These are phyloP conservation scores for Crotalus viridis DNA, from an alignment of 2,113 vertebrate genomes.

Conservation along the genomic window DNA sequence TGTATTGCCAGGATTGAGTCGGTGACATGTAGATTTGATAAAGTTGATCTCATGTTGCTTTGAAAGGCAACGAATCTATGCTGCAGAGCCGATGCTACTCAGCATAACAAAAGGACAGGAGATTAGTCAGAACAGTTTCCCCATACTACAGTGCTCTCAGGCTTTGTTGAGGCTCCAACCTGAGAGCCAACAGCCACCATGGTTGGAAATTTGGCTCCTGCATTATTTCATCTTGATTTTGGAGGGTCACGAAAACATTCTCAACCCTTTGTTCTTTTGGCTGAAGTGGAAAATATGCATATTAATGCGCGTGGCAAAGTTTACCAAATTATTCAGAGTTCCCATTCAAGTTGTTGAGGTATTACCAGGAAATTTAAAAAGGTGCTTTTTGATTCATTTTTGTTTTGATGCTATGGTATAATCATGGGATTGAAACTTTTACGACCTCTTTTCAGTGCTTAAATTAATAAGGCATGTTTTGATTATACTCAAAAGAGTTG, in stretches of 20 bases:
- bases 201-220: neutral
- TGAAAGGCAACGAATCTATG: accelerated
- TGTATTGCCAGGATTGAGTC: accelerated
- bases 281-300: neutral
- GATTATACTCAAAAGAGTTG: neutral
- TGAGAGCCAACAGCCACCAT: neutral
- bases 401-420: neutral
- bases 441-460: neutral
- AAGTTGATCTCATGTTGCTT: neutral
- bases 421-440: neutral
- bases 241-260: neutral
- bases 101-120: neutral
- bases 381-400: neutral
- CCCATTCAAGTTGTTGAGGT: neutral
- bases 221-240: neutral
- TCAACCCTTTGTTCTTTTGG: neutral
- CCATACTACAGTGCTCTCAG: neutral
- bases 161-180: neutral
- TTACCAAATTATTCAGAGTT: neutral
- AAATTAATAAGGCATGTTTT: neutral
- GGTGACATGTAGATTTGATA: accelerated
- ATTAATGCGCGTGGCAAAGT: too few species aligned
- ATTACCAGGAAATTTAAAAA: neutral
- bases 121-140: neutral
- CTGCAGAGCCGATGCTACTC: too few species aligned